phyloP scores from a whole-genome alignment of 2,888 invertebrate species.

The Trilocha varians region DNA sequence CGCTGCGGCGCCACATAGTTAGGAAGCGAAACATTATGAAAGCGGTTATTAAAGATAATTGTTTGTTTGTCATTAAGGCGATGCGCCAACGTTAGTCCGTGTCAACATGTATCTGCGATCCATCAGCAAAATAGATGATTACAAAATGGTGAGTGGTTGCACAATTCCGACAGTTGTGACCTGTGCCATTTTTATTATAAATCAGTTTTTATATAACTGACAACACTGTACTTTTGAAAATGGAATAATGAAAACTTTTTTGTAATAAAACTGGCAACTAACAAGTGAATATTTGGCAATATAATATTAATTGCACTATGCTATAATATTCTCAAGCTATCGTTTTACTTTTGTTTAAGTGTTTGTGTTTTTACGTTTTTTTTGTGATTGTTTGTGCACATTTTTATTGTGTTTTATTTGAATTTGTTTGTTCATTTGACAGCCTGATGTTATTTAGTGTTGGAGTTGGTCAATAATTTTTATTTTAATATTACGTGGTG shows the following conservation, averaged over 20 bases:
- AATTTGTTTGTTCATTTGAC: slow-evolving; percentile 20
- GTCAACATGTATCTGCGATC: slow-evolving; percentile 98
- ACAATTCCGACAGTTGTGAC: slow-evolving; percentile 31
- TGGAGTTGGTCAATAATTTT: not conserved
- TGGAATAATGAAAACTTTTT: slow-evolving; percentile 31
- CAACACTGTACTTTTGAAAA: slow-evolving; percentile 3
- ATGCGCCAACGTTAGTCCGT: slow-evolving; percentile 88
- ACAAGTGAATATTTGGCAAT: slow-evolving; percentile 45
- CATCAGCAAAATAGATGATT: slow-evolving; percentile 99
- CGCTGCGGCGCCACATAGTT: not conserved
- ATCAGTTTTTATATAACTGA: slow-evolving; percentile 24
- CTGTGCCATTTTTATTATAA: slow-evolving; percentile 52
- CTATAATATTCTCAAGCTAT: slow-evolving; percentile 51
- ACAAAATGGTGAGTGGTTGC: slow-evolving; percentile 94
- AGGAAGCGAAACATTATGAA: slow-evolving; percentile 15
- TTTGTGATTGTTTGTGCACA: slow-evolving; percentile 21
- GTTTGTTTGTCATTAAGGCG: slow-evolving; percentile 75
- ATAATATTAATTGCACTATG: slow-evolving; percentile 47
- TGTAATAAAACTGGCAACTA: slow-evolving; percentile 50
- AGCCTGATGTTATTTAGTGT: slow-evolving; percentile 2
- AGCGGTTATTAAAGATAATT: slow-evolving; percentile 34
- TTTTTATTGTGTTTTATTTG: slow-evolving; percentile 20
- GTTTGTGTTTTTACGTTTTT: slow-evolving; percentile 33
- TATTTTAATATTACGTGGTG: slow-evolving; percentile 25
- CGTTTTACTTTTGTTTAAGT: slow-evolving; percentile 43